phyloP scores from a whole-genome alignment of 2,113 vertebrate genomes.

The Tachysurus fulvidraco region DNA sequence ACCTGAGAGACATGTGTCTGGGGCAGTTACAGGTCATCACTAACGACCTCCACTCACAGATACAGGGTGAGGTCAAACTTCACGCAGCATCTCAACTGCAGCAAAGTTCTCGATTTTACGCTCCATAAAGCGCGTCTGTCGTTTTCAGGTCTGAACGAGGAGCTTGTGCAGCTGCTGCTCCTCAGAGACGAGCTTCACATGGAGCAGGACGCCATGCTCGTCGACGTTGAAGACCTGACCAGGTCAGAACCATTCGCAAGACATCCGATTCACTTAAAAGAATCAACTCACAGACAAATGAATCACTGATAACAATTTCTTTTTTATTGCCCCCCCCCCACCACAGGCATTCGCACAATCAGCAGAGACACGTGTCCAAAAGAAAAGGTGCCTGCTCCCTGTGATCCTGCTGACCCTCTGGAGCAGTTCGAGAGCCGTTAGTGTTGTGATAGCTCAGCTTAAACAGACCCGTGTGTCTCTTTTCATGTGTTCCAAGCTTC shows the following conservation, averaged over 20 bases:
- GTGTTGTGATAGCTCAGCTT: conserved; percentile 19
- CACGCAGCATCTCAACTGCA: neutral
- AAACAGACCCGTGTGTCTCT: conserved; percentile 31
- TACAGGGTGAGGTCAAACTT: conserved; percentile 86
- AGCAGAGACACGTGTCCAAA: conserved; percentile 92
- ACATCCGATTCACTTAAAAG: neutral
- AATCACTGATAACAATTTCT: neutral
- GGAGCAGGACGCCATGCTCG: conserved; percentile 98
- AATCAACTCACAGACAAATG: neutral
- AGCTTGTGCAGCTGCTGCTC: conserved; percentile 93
- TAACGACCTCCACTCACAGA: conserved; percentile 97
- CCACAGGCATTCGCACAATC: conserved; percentile 87
- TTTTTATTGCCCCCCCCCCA: neutral
- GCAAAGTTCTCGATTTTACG: neutral
- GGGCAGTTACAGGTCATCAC: conserved; percentile 98
- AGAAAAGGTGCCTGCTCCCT: conserved; percentile 61
- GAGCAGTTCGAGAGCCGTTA: conserved; percentile 20
- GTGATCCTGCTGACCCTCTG: conserved; percentile 37
- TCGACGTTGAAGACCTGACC: conserved; percentile 96
- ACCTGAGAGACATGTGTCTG: conserved; percentile 94
- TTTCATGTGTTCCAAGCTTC: conserved; percentile 33
- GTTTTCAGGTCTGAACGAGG: conserved; percentile 88
- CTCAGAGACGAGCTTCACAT: conserved; percentile 94
- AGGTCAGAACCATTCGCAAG: conserved; percentile 70
- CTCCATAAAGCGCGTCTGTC: neutral